Percentiles rank a stretch among this genome's conserved stretches.
These are phyloP conservation scores for Lydus trimaculatus DNA, from an alignment of 2,888 invertebrate genomes.

Conservation along the genomic window DNA sequence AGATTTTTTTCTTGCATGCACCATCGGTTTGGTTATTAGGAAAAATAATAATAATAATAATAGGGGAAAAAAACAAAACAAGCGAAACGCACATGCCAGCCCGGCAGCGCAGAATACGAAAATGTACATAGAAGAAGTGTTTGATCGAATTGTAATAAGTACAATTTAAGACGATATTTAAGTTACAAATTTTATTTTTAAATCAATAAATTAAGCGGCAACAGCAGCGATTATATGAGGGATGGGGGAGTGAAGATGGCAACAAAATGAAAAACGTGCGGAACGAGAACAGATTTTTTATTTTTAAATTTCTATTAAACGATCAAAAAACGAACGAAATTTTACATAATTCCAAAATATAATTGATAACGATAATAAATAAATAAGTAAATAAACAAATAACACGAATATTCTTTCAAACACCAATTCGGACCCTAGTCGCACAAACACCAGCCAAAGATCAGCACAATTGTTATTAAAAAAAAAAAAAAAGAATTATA, in stretches of 20 bases:
- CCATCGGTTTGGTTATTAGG: slow-evolving; percentile 35
- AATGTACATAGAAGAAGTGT: slow-evolving; percentile 57
- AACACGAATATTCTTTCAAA: slow-evolving; percentile 6
- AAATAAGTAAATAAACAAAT: background rate
- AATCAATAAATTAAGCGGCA: slow-evolving; percentile 10
- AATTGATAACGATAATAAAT: background rate
- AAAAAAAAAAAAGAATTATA: slow-evolving; percentile 1
- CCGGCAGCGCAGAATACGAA: slow-evolving; percentile 55
- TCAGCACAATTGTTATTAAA: slow-evolving; percentile 4
- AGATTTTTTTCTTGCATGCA: slow-evolving; percentile 29
- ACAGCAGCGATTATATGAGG: slow-evolving; percentile 23
- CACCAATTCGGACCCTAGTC: slow-evolving; percentile 11
- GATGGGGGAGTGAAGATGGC: slow-evolving; percentile 21
- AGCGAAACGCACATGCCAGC: slow-evolving; percentile 54
- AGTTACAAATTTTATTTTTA: slow-evolving; percentile 41
- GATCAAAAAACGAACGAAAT: slow-evolving; percentile 10
- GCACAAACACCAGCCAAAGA: slow-evolving; percentile 8
- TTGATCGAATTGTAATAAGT: slow-evolving; percentile 56
- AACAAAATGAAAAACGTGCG: background rate
- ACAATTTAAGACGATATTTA: slow-evolving; percentile 52
- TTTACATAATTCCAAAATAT: background rate
- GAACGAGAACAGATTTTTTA: slow-evolving; percentile 1
- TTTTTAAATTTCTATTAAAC: background rate
- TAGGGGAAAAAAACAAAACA: slow-evolving; percentile 13
- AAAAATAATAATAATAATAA: background rate